A percentile compares a stretch with the other conserved stretches of the same genome.
phyloP scores from a whole-genome alignment of 2,888 invertebrate species.

The Eupithecia subumbrata region DNA sequence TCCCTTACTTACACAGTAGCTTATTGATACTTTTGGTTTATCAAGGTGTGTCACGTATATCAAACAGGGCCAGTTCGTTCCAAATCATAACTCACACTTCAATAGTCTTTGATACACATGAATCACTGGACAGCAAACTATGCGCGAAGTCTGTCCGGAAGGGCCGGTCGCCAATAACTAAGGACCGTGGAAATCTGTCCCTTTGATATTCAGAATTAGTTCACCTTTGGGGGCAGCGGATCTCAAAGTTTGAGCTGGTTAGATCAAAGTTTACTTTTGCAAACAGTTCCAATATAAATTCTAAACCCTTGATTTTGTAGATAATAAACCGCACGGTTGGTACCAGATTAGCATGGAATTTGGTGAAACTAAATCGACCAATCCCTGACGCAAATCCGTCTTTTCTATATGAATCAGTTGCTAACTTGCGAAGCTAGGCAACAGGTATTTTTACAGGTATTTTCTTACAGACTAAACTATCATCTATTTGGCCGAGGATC shows the following conservation, averaged over 20 bases:
- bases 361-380: neutral
- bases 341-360: neutral
- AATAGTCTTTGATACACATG: constrained; percentile 27
- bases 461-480: neutral
- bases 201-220: constrained; percentile 70
- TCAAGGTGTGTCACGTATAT: neutral
- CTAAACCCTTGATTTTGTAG: neutral
- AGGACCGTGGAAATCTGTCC: constrained; percentile 48
- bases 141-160: constrained; percentile 35
- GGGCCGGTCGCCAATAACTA: constrained; percentile 51
- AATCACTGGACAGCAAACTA: constrained; percentile 25
- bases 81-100: constrained; percentile 15
- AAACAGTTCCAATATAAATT: neutral
- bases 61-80: neutral
- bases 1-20: no score
- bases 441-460: neutral
- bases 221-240: constrained; percentile 51
- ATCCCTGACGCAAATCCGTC: neutral
- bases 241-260: constrained; percentile 48
- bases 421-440: neutral
- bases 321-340: neutral
- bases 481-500: no score
- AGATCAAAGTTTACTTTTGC: neutral
- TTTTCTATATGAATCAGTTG: neutral
- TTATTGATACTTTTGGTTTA: neutral